A percentile compares a stretch with the other conserved stretches of the same genome.
Conservation (phyloP, 2,888 invertebrate genomes). For the Xanthorhoe spadicearia region DNA sequence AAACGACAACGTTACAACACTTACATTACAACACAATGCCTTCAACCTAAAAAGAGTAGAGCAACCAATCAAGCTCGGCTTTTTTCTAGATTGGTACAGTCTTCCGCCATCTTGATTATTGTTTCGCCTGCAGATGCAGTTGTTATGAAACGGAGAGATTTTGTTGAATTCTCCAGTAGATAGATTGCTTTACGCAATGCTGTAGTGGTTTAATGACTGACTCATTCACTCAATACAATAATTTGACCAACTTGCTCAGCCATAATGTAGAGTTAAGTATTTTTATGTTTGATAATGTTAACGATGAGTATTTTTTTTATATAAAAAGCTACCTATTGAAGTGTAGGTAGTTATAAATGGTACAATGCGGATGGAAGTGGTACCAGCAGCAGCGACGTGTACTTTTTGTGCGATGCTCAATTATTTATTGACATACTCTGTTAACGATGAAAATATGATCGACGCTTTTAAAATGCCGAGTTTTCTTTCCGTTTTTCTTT, state of each 20-base stretch:
- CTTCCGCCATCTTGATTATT: slow-evolving; percentile 49
- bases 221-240: slow-evolving; percentile 6
- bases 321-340: not conserved
- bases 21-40: slow-evolving; percentile 57
- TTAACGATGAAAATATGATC: slow-evolving; percentile 71
- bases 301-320: not conserved
- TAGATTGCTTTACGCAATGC: slow-evolving; percentile 33
- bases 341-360: not conserved
- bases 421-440: slow-evolving; percentile 80
- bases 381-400: slow-evolving; percentile 40
- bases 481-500: slow-evolving; percentile 39
- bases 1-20: slow-evolving; percentile 51
- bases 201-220: slow-evolving; percentile 6
- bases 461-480: slow-evolving; percentile 40
- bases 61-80: slow-evolving; percentile 45
- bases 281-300: not conserved
- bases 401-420: slow-evolving; percentile 61
- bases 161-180: slow-evolving; percentile 27
- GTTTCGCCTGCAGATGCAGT: slow-evolving; percentile 36
- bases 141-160: slow-evolving; percentile 36
- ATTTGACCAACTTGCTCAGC: not conserved
- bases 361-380: slow-evolving; percentile 61
- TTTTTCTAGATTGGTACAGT: slow-evolving; percentile 38
- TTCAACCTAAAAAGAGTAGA: slow-evolving; percentile 33
- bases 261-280: not conserved